These are phyloP conservation scores for Scaptomyza cyrtandrae DNA, from an alignment of 2,888 invertebrate species.

Conservation along the genomic window DNA sequence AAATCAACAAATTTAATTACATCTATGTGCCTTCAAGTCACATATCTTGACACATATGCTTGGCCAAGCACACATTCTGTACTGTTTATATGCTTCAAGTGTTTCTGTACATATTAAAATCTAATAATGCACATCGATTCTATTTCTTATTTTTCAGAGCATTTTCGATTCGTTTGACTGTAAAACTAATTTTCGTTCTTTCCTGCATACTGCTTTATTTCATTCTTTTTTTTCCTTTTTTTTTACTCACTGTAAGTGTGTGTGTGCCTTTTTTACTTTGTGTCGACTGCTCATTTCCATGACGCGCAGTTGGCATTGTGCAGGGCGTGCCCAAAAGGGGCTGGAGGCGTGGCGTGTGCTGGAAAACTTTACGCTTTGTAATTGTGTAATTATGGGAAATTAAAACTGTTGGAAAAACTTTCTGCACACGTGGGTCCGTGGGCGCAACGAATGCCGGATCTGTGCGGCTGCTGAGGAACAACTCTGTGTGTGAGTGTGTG, in stretches of 20 bases:
- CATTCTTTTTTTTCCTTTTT: not conserved
- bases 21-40: not conserved
- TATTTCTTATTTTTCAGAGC: slow-evolving; percentile 24
- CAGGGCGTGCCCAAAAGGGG: slow-evolving; percentile 55
- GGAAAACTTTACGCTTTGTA: slow-evolving; percentile 81
- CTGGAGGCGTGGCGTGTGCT: slow-evolving; percentile 72
- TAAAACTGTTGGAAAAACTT: slow-evolving; percentile 80
- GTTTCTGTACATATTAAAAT: not conserved
- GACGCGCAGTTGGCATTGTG: slow-evolving; percentile 79
- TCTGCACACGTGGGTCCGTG: slow-evolving; percentile 72
- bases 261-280: slow-evolving; percentile 26
- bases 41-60: not conserved
- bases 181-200: slow-evolving; percentile 39
- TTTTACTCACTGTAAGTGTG: slow-evolving; percentile 4
- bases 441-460: slow-evolving; percentile 29
- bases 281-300: slow-evolving; percentile 78
- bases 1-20: not conserved
- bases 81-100: not conserved
- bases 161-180: slow-evolving; percentile 42
- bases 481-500: not conserved
- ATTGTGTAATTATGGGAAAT: slow-evolving; percentile 81
- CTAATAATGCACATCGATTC: not conserved
- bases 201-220: slow-evolving; percentile 36
- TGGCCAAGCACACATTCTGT: not conserved
- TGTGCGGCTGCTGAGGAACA: slow-evolving; percentile 1